Base-by-base conservation (phyloP, 2,797 vertebrate genomes). In the Pogonophryne albipinna region DNA sequence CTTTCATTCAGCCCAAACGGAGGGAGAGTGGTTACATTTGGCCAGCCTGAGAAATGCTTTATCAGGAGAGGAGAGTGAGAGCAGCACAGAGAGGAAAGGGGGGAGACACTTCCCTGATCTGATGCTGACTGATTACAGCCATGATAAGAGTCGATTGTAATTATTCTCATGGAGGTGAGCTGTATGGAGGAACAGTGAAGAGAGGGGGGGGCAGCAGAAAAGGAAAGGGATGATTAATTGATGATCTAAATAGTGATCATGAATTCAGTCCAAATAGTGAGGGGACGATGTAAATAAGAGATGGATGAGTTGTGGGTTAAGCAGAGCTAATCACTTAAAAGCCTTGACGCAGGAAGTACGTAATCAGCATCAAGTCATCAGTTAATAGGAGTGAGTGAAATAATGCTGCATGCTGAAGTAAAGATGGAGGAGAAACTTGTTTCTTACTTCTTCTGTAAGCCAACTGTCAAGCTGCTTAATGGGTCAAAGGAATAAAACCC, bases 261-360 rank as follows among this genome's bases (percentile, higher is more conserved):
- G 34, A 7, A 38, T 38, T 38, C 56, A 71, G 57, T 74, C 47
- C 65, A 61, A 64, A 71, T 20, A 23, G 14, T 65, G 72, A 80
- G 59, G 19, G 19, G 61, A 65, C 63, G 67, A 72, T 85, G 87
- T 90, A 85, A 92, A 85, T 89, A 89, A 77, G 76, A 87, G 75
- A 85, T 68, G 78, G 74, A 79, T 58, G 66, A 63, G 47, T 51
- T 68, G 57, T 71, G 78, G 78, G 51, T 89, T 82, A 81, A 84
- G 83, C 66, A 80, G 79, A 68, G 66, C 66, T 86, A 84, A 89
- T 86, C 66, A 75, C 79, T 85, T 89, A 80, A 87, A 90, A 91
- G 86, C 85, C 44, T 89, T 88, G 85, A 89, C 52, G 16, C 85
- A 92, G 92, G 88, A 93, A 92, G 82, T 85, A 69, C 75, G 80